Percentiles rank a stretch among this genome's conserved stretches.
Evolutionary conservation across 2,797 vertebrate species (phyloP).

Genomic region (Pachyuromys duprasi): DNA sequence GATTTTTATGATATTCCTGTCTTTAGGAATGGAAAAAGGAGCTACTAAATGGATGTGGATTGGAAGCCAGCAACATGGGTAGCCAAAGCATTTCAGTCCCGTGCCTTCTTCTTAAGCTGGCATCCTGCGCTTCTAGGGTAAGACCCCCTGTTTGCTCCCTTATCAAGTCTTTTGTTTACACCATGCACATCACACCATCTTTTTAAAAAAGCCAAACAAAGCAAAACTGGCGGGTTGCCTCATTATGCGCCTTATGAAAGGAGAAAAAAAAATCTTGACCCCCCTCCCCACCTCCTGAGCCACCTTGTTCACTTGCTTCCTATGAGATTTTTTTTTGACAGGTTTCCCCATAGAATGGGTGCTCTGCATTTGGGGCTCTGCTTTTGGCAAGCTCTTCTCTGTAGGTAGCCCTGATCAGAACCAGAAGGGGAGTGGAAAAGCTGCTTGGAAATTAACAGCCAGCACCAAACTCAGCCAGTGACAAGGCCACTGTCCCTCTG

Average conservation of each 20-base stretch:
- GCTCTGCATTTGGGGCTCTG: not conserved
- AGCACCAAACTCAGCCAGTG: not conserved
- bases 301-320: not conserved
- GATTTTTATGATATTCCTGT: conserved; percentile 20
- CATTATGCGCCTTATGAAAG: not conserved
- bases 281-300: not conserved
- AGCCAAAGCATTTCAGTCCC: not conserved
- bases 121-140: not conserved
- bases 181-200: not conserved
- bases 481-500: not conserved
- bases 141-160: not conserved
- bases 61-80: not conserved
- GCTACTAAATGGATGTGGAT: not conserved
- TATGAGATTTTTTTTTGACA: not conserved
- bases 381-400: not conserved
- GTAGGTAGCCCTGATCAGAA: not conserved
- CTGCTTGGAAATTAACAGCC: conserved; percentile 29
- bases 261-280: not conserved
- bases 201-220: not conserved
- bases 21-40: conserved; percentile 45
- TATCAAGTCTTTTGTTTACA: not conserved
- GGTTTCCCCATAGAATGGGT: not conserved
- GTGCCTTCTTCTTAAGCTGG: not conserved
- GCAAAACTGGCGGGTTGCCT: not conserved
- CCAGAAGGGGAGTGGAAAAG: not conserved